A percentile compares a stretch with the other conserved stretches of the same genome.
Evolutionary conservation across 2,888 invertebrate genomes (phyloP).

Genomic region (Synanthedon formicaeformis): DNA sequence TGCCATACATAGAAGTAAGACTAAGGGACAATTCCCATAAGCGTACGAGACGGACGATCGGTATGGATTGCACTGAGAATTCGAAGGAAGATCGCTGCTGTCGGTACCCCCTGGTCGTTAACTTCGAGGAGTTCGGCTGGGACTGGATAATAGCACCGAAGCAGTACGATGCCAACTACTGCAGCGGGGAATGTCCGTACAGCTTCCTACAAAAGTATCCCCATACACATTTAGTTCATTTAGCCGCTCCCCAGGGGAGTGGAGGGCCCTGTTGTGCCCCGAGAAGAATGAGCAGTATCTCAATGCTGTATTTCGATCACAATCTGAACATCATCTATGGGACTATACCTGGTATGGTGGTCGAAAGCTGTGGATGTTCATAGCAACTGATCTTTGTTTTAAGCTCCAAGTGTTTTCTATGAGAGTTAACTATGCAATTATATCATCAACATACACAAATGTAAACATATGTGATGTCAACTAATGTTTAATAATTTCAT

Average conservation of each 20-base stretch:
- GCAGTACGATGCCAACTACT: slow-evolving; percentile 94
- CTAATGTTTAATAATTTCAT: too few species aligned
- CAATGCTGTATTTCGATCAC: slow-evolving; percentile 92
- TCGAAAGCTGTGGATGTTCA: slow-evolving; percentile 92
- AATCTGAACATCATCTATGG: slow-evolving; percentile 89
- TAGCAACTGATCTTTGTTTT: slow-evolving; percentile 48
- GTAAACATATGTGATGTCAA: too few species aligned
- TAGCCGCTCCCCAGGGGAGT: slow-evolving; percentile 80
- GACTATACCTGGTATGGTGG: slow-evolving; percentile 93
- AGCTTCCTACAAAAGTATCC: slow-evolving; percentile 88
- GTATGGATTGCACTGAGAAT: slow-evolving; percentile 86
- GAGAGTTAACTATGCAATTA: too few species aligned
- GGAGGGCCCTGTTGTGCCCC: slow-evolving; percentile 95
- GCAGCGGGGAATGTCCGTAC: slow-evolving; percentile 93
- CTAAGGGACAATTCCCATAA: slow-evolving; percentile 66
- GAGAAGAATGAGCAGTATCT: slow-evolving; percentile 86
- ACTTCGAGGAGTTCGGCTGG: slow-evolving; percentile 96
- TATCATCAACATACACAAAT: too few species aligned
- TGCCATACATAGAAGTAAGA: slow-evolving; percentile 67
- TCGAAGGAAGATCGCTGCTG: slow-evolving; percentile 90
- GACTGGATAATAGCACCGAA: slow-evolving; percentile 98
- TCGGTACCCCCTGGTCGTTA: slow-evolving; percentile 91
- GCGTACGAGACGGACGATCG: slow-evolving; percentile 81
- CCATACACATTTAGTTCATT: slow-evolving; percentile 88
- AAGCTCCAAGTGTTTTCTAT: slow-evolving; percentile 26